phyloP scores from a whole-genome alignment of 2,888 invertebrate species.

The Steromphala cineraria region DNA sequence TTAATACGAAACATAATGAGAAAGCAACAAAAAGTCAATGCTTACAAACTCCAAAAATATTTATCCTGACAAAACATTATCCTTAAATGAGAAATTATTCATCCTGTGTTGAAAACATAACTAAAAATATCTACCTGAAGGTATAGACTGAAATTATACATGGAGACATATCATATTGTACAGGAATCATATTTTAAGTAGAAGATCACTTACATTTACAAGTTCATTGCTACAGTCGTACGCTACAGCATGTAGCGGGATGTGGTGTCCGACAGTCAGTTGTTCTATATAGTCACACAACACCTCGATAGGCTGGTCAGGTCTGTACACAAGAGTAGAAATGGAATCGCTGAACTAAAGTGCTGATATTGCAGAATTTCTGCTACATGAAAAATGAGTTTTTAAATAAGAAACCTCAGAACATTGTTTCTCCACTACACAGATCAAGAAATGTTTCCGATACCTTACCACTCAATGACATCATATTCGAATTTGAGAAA shows the following conservation, averaged over 20 bases:
- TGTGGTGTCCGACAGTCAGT: slow-evolving; percentile 67
- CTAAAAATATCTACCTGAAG: too few species aligned
- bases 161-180: background rate
- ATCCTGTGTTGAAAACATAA: too few species aligned
- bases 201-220: slow-evolving; percentile 67
- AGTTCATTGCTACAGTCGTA: slow-evolving; percentile 74
- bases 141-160: too few species aligned
- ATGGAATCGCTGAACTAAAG: background rate
- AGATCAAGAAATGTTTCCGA: too few species aligned
- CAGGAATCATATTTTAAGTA: background rate
- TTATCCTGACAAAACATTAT: too few species aligned
- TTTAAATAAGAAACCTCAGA: background rate
- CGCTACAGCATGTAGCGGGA: slow-evolving; percentile 71
- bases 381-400: background rate
- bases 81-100: too few species aligned
- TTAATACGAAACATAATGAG: too few species aligned
- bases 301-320: slow-evolving; percentile 73
- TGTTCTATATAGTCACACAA: slow-evolving; percentile 73
- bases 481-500: too few species aligned
- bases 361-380: background rate
- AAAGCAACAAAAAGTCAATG: too few species aligned
- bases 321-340: slow-evolving; percentile 44
- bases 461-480: too few species aligned
- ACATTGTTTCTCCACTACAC: too few species aligned
- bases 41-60: too few species aligned